Conservation (phyloP, 2,888 invertebrate genomes). For the Orthosia incerta region DNA sequence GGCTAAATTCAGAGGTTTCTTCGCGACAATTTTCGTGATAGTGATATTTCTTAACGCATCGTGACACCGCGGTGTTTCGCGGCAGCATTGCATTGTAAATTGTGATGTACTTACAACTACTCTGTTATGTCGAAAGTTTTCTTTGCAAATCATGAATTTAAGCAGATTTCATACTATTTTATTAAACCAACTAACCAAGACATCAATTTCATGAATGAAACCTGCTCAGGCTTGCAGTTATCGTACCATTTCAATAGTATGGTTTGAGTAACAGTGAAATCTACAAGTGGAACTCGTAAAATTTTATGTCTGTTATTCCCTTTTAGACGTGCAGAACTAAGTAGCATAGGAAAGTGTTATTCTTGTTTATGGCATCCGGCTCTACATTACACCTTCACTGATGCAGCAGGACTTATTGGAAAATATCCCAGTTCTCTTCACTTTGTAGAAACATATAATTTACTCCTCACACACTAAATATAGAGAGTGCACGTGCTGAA, state of each 20-base stretch:
- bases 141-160: constrained; percentile 58
- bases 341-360: constrained; percentile 13
- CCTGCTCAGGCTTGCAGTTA: neutral
- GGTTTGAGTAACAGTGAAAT: neutral
- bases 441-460: constrained; percentile 19
- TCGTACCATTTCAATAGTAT: neutral
- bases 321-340: constrained; percentile 22
- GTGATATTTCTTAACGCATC: constrained; percentile 79
- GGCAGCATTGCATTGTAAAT: constrained; percentile 77
- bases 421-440: neutral
- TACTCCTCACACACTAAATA: constrained; percentile 30
- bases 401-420: neutral
- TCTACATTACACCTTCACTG: neutral
- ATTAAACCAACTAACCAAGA: constrained; percentile 25
- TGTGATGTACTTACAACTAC: constrained; percentile 72
- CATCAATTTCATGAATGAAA: constrained; percentile 36
- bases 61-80: constrained; percentile 82
- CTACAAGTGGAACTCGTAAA: constrained; percentile 20
- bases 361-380: constrained; percentile 29
- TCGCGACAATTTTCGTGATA: constrained; percentile 75
- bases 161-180: constrained; percentile 22
- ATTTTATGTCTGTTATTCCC: neutral
- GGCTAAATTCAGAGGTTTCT: constrained; percentile 44
- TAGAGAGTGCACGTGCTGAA: constrained; percentile 70
- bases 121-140: constrained; percentile 71